Evolutionary conservation across 2,888 invertebrate genomes (phyloP).

Genomic region (Chironomus tentans): DNA sequence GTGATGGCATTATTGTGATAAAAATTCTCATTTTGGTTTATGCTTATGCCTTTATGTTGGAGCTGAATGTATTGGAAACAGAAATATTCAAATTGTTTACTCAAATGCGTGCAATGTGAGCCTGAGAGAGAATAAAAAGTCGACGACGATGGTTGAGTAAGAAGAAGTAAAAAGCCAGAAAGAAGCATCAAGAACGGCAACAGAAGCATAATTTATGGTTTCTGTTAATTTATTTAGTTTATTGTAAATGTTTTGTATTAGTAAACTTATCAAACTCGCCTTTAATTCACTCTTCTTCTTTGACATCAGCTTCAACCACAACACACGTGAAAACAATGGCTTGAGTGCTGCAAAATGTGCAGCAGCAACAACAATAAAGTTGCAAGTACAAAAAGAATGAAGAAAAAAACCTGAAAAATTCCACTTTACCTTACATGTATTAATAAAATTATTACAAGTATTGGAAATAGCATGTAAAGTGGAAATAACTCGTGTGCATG

Average conservation of each 20-base stretch:
- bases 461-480: too few relatives aligned
- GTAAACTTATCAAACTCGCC: slow-evolving; percentile 9
- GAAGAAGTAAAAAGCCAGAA: background rate
- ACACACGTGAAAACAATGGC: background rate
- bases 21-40: background rate
- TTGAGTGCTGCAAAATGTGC: background rate
- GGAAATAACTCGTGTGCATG: too few relatives aligned
- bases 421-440: too few relatives aligned
- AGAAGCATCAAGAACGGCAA: background rate
- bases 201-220: slow-evolving; percentile 22
- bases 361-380: too few relatives aligned
- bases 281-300: background rate
- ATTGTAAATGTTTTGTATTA: slow-evolving; percentile 11
- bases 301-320: background rate
- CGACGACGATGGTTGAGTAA: background rate
- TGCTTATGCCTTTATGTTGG: too few relatives aligned
- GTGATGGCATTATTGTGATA: slow-evolving; percentile 17
- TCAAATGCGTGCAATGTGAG: background rate
- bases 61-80: background rate
- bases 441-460: too few relatives aligned
- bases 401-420: background rate
- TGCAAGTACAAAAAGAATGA: background rate
- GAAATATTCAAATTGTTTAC: slow-evolving; percentile 14
- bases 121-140: background rate
- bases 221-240: slow-evolving; percentile 14